These are phyloP conservation scores for Podotricha telesiphe DNA, from an alignment of 2,888 invertebrate species.

Conservation along the genomic window DNA sequence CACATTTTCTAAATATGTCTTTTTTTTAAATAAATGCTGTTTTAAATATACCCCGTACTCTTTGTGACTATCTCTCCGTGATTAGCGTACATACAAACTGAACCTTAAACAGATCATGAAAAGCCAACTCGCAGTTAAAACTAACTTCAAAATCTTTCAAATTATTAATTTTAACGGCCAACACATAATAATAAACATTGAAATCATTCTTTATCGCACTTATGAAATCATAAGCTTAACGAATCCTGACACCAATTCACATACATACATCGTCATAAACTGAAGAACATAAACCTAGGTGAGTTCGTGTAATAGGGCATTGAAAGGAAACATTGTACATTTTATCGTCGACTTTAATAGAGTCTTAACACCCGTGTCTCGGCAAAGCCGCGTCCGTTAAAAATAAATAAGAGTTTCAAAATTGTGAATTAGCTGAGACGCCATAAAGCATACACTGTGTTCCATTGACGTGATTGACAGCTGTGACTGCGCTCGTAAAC, in stretches of 20 bases:
- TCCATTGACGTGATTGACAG: slow-evolving; percentile 52
- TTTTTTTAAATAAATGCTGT: too few species aligned
- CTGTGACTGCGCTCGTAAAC: slow-evolving; percentile 48
- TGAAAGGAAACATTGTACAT: slow-evolving; percentile 50
- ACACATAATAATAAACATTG: neutral
- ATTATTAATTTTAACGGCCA: neutral
- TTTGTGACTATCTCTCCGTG: too few species aligned
- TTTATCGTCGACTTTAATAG: slow-evolving; percentile 50
- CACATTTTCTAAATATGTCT: too few species aligned
- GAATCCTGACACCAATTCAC: slow-evolving; percentile 32
- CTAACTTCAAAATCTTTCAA: neutral
- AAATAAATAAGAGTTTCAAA: slow-evolving; percentile 49
- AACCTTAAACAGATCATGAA: neutral
- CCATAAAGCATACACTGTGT: slow-evolving; percentile 51
- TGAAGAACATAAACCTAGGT: slow-evolving; percentile 42
- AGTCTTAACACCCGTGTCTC: slow-evolving; percentile 50
- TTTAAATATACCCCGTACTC: too few species aligned
- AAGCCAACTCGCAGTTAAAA: neutral
- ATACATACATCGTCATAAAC: slow-evolving; percentile 27
- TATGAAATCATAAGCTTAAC: slow-evolving; percentile 29
- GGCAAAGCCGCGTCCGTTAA: slow-evolving; percentile 46
- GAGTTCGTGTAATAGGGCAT: slow-evolving; percentile 34
- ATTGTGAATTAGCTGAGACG: slow-evolving; percentile 55
- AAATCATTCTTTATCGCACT: slow-evolving; percentile 15
- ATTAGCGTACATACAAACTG: neutral